Evolutionary conservation across 1,140 invertebrate genomes (phyloP), one percentile per base, ranked within the genome.

Genomic region (Drosophila fuyamai): DNA sequence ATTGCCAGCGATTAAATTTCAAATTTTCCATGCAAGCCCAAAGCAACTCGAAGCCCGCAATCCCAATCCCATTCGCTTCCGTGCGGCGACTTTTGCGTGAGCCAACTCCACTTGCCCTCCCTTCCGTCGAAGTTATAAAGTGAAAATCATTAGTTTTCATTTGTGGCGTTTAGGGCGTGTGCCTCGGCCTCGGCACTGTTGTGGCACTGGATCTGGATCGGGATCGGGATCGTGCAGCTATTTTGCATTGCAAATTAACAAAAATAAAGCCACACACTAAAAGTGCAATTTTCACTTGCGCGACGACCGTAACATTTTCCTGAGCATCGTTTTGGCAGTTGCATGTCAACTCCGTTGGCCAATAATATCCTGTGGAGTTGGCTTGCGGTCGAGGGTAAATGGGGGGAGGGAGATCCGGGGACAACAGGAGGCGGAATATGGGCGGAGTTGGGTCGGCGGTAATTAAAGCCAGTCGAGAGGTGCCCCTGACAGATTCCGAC

Each of bases 1-100:
- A 89, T 89, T 89, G 84, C 85, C 40, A 84, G 84, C 84, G 84
- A 89, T 89, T 89, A 89, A 89, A 89, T 89, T 89, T 89, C 84
- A 89, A 89, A 89, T 89, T 89, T 89, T 89, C 84, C 84, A 89
- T 89, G 84, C 83, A 77, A 66, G 79, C 47, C 48, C 81, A 79
- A 44, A 56, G 51, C 56, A 27, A 55, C 59, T 53, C 13, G 35
- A 13, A 57, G 43, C 48, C 53, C 43, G 32, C 23, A 23, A 23
- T 23, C 23, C 36, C 50, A 41, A 50, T 35, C 68, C 56, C 70
- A 77, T 76, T 84, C 74, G 81, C 78, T 85, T 85, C 81, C 81
- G 81, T 85, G 82, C 81, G 84, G 82, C 81, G 41, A 63, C 51
- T 81, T 85, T 83, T 83, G 80, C 81, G 81, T 83, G 81, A 73